phyloP scores from a whole-genome alignment of 2,888 invertebrate genomes.

The Philaethria dido region DNA sequence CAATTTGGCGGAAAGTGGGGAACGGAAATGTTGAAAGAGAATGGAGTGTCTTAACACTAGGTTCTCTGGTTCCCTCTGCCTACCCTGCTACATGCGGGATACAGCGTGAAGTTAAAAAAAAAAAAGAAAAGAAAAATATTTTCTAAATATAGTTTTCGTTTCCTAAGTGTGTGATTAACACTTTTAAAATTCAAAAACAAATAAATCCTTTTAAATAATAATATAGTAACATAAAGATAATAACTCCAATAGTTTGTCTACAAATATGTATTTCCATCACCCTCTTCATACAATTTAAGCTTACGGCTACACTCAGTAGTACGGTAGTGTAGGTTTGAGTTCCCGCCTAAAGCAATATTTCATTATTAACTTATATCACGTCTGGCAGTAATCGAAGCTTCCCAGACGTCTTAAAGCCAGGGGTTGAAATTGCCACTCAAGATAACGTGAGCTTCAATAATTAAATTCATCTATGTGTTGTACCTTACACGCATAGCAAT shows the following conservation, averaged over 20 bases:
- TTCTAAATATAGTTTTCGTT: too few species aligned
- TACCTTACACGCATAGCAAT: constrained; percentile 28
- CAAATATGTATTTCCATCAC: not conserved
- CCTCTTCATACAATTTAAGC: not conserved
- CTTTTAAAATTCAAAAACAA: too few species aligned
- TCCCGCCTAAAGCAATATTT: constrained; percentile 10
- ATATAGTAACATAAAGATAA: too few species aligned
- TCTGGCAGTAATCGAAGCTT: constrained; percentile 26
- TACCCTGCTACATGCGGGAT: too few species aligned
- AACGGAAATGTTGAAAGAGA: too few species aligned
- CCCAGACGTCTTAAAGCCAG: constrained; percentile 48
- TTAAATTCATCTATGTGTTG: constrained; percentile 63
- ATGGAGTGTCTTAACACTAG: too few species aligned
- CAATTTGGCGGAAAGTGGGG: too few species aligned
- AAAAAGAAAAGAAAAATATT: too few species aligned
- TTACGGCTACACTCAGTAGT: constrained; percentile 10
- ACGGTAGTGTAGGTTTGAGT: constrained; percentile 7
- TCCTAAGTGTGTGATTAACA: too few species aligned
- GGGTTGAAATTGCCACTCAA: constrained; percentile 60
- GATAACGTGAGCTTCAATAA: constrained; percentile 71
- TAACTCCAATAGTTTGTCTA: not conserved
- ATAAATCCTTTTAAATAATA: too few species aligned
- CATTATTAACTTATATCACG: constrained; percentile 22
- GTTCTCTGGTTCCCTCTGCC: too few species aligned
- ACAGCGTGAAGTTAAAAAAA: too few species aligned